Evolutionary conservation across 2,888 invertebrate species (phyloP).

Genomic region (Priocnemis perturbator): DNA sequence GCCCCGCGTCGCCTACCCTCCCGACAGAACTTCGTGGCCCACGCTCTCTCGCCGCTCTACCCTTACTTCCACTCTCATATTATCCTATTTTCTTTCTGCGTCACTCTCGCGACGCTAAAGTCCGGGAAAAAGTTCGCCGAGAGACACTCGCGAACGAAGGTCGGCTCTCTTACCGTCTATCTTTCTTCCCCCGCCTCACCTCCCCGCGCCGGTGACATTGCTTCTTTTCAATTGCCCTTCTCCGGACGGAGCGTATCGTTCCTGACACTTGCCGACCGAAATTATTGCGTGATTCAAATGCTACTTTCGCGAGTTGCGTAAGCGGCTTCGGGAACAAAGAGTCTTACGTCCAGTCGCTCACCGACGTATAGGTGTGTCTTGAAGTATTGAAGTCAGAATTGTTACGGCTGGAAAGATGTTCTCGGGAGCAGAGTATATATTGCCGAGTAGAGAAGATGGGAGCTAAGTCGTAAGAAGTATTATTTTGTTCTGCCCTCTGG

Average conservation of each 20-base stretch:
- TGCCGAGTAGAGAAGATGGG: no score
- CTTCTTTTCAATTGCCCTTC: constrained; percentile 13
- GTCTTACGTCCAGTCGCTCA: constrained; percentile 30
- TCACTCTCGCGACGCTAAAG: constrained; percentile 30
- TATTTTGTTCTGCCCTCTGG: no score
- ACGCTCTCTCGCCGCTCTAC: constrained; percentile 10
- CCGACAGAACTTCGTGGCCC: constrained; percentile 5
- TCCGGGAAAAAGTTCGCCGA: not conserved
- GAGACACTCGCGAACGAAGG: not conserved
- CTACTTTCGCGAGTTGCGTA: constrained; percentile 55
- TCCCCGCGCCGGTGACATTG: constrained; percentile 6
- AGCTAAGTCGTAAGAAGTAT: no score
- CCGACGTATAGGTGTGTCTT: constrained; percentile 14
- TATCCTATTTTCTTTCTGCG: constrained; percentile 31
- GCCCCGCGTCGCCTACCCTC: constrained; percentile 26
- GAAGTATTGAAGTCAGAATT: constrained; percentile 34
- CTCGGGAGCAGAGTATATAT: no score
- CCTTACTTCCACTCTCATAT: constrained; percentile 32
- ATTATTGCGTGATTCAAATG: constrained; percentile 46
- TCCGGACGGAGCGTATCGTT: constrained; percentile 5
- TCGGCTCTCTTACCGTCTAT: not conserved
- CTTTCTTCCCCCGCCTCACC: not conserved
- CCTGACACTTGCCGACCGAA: constrained; percentile 19
- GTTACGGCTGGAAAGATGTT: no score
- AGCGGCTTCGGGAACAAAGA: constrained; percentile 53